Base-by-base conservation (phyloP, 2,797 vertebrate species). In the Fringilla coelebs region DNA sequence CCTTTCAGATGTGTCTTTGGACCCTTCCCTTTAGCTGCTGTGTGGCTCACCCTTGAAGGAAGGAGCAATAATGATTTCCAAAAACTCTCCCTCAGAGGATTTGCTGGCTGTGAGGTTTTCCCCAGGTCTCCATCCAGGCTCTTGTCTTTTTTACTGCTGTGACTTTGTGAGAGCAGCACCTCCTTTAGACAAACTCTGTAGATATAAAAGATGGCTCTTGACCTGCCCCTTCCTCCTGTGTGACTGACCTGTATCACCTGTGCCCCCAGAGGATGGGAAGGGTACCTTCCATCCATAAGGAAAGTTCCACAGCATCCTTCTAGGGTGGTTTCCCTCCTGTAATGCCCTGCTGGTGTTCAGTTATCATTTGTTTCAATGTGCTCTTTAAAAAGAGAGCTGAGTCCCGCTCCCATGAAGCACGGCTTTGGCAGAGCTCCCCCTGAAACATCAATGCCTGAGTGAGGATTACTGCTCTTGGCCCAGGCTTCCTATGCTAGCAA, bases 401-500 rank as follows among this genome's bases (percentile, higher is more conserved):
- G 65, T 89, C 41, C 41, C 2, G 2, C 25, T 71, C 45, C 55
- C 0, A 0, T 40, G 58, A 61, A 88, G 68, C 70, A 10, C 7
- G 3, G 31, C 55, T 81, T 38, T 0, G 0, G n/a, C 87, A 89
- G 58, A 77, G 26, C 31, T 94, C 34, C 29, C 14, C 12, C 41
- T 45, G 57, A 84, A 94, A 73, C 2, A 3, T 6, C 2, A 17
- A 71, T 82, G 67, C 72, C 74, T 89, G 88, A 60, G 28, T 32
- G 32, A 78, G 63, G 80, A 82, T 95, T 90, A 52, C 84, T 55
- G 88, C 41, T 13, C 45, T 93, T 92, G 77, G 88, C 83, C 85
- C 74, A n/a, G 36, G 61, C 78, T 87, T 90, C 88, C 63, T 82
- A 8, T 52, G 45, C 71, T 90, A 79, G 94, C 63, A 71, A 63